These are phyloP conservation scores for Melinopterus prodromus DNA, from an alignment of 2,888 invertebrate genomes.

Conservation along the genomic window DNA sequence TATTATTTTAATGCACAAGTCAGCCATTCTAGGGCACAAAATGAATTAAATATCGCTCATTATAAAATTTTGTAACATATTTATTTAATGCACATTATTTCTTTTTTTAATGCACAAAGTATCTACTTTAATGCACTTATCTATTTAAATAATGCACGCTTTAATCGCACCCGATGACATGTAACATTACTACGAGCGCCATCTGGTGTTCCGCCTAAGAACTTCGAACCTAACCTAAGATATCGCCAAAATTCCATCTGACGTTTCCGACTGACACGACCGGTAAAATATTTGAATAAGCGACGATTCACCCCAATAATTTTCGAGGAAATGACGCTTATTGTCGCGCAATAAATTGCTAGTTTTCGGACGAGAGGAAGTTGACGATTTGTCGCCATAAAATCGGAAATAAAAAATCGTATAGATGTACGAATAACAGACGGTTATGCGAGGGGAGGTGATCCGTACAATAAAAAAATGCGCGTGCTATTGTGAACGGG, in stretches of 20 bases:
- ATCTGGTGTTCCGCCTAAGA: too few relatives aligned
- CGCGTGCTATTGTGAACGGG: slow-evolving; percentile 43
- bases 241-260: neutral
- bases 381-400: slow-evolving; percentile 49
- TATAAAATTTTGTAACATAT: too few relatives aligned
- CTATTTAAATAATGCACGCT: too few relatives aligned
- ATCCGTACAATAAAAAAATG: neutral
- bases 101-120: too few relatives aligned
- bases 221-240: too few relatives aligned
- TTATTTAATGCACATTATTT: too few relatives aligned
- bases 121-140: too few relatives aligned
- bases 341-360: slow-evolving; percentile 52
- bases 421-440: neutral
- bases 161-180: too few relatives aligned
- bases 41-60: too few relatives aligned
- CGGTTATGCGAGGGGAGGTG: slow-evolving; percentile 4
- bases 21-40: too few relatives aligned
- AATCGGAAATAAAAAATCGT: slow-evolving; percentile 44
- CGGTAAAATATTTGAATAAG: neutral
- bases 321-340: slow-evolving; percentile 49
- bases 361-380: slow-evolving; percentile 48
- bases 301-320: neutral
- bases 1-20: too few relatives aligned
- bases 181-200: too few relatives aligned
- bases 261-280: neutral